Base-by-base conservation (phyloP, 2,888 invertebrate genomes). In the Xylota segnis region DNA sequence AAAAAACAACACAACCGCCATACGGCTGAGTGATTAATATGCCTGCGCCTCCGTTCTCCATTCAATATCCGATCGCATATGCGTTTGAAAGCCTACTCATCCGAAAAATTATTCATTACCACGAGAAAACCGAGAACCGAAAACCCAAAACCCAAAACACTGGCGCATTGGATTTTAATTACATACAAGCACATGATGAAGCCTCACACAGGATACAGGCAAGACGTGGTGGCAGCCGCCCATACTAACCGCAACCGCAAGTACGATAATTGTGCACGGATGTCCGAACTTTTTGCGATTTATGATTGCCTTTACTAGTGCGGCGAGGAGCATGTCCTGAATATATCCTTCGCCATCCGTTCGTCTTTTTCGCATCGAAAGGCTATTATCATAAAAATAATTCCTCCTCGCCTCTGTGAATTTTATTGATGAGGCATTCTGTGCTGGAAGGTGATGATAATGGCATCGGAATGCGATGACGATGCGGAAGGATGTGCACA, bases 21-120 rank as follows among this genome's bases (percentile, higher is more conserved):
- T 52, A 72, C 61, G 52, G 40, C 40, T 29, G 18, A 61, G 52
- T 72, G 50, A 50, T 50, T 50, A 50, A 50, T 50, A 50, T 50
- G 23, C 50, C 10, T 9, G 40, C 29, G 10, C 12, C 52, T 14
- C 23, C 12, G 12, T 16, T 27, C n/a, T 12, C 16, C 18, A 23
- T 32, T 32, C 65, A 47, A 47, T 58, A 32, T 5, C 12, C 32
- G 32, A 68, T 27, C n/a, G 47, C 12, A 27, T 32, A 66, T 43
- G 54, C 70, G 32, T 72, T 65, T 59, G 52, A 16, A 23, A 23
- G 27, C 23, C 40, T 61, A 63, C 54, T 56, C 74, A 66, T 74
- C 58, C 52, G 65, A 59, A 72, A 66, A 74, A 66, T 70, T 83
- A 68, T 68, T 78, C 54, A 78, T 83, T 66, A 47, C 56, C 75